These are phyloP conservation scores for Heliornis fulica DNA, from an alignment of 2,113 vertebrate genomes.

Conservation along the genomic window DNA sequence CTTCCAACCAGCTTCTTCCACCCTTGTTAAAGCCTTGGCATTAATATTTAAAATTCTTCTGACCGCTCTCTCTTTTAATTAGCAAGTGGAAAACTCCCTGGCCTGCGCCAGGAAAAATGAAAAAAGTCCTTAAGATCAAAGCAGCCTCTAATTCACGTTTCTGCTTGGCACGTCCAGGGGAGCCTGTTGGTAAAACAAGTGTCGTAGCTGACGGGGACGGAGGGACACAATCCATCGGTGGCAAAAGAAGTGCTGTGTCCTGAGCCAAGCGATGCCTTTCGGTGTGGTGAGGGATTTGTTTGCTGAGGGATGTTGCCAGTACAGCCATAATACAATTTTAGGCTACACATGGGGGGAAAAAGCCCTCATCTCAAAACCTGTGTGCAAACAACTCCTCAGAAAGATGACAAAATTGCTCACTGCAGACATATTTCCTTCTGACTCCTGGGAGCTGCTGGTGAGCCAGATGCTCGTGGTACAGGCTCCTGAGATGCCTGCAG, in stretches of 20 bases:
- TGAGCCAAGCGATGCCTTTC: background rate
- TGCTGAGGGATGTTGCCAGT: background rate
- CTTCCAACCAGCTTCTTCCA: background rate
- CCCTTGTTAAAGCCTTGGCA: background rate
- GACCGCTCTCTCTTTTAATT: slow-evolving; percentile 27
- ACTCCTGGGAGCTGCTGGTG: background rate
- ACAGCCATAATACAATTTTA: background rate
- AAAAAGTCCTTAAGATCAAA: slow-evolving; percentile 2
- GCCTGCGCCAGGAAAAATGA: background rate
- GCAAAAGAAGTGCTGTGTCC: background rate
- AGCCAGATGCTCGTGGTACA: background rate
- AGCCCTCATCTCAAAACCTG: background rate
- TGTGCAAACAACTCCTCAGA: background rate
- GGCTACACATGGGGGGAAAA: background rate
- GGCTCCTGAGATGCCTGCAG: background rate
- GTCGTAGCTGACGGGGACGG: background rate
- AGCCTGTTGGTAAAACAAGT: background rate
- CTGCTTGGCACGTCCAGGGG: background rate
- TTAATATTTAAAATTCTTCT: slow-evolving; percentile 36
- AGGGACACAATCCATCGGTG: background rate
- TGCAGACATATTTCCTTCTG: background rate
- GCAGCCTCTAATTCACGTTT: background rate
- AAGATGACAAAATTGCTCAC: background rate
- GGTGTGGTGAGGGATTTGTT: background rate
- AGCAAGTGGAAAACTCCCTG: background rate